Evolutionary conservation across 2,797 vertebrate genomes (phyloP).

Genomic region (Remorina albescens): DNA sequence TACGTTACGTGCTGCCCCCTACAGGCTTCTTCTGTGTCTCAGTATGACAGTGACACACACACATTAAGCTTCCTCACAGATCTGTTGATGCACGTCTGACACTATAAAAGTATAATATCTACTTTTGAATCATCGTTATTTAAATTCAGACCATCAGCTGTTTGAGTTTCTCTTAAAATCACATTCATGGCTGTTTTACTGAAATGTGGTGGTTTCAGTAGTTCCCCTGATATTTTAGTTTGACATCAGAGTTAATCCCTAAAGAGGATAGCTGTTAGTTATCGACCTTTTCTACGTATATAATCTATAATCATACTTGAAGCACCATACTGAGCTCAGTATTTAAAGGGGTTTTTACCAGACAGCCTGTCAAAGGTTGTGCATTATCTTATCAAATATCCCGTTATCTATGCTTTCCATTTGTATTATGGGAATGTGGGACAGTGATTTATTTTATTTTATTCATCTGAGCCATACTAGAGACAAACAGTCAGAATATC

Average conservation of each 20-base stretch:
- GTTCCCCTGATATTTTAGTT: too few relatives aligned
- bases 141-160: background rate
- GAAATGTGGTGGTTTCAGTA: background rate
- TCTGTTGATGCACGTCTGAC: conserved; percentile 14
- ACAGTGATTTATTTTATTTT: background rate
- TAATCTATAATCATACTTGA: conserved; percentile 1
- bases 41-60: background rate
- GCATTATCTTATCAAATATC: background rate
- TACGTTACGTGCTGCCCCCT: conserved; percentile 44
- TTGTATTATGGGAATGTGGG: background rate
- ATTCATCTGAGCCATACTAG: background rate
- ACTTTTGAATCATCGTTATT: conserved; percentile 14
- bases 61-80: conserved; percentile 18
- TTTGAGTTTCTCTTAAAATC: background rate
- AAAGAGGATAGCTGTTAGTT: background rate
- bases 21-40: conserved; percentile 22
- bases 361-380: background rate
- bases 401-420: background rate
- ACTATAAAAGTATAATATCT: background rate
- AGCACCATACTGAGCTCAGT: conserved; percentile 19
- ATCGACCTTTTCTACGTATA: background rate
- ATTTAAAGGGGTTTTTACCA: conserved; percentile 1
- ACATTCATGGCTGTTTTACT: background rate
- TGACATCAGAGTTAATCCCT: too few relatives aligned
- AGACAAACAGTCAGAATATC: background rate